phyloP scores from a whole-genome alignment of 2,888 invertebrate species.

The Imbricaverruca yamaguchii region DNA sequence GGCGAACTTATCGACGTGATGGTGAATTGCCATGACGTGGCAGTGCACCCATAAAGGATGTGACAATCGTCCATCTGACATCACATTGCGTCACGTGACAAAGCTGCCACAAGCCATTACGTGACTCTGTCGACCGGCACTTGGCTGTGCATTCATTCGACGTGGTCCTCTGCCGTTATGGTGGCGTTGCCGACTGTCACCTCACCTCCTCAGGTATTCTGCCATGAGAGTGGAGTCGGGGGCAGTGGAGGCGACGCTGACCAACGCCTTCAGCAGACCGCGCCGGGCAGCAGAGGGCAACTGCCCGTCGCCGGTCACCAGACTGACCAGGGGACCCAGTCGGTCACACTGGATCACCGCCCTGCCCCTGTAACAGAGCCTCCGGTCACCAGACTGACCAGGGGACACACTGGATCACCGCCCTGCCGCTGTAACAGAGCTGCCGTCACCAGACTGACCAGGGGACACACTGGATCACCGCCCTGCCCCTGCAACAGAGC shows the following conservation, averaged over 20 bases:
- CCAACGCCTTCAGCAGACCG: slow-evolving; percentile 45
- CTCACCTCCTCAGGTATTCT: slow-evolving; percentile 3
- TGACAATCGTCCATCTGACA: no score
- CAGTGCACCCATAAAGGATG: no score
- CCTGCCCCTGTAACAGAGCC: slow-evolving; percentile 46
- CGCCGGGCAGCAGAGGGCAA: slow-evolving; percentile 54
- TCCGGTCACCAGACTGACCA: slow-evolving; percentile 49
- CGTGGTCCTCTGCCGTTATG: no score
- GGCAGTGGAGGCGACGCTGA: slow-evolving; percentile 3
- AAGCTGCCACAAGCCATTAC: no score
- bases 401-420: slow-evolving; percentile 38
- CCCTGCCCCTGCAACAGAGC: slow-evolving; percentile 42
- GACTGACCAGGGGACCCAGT: slow-evolving; percentile 49
- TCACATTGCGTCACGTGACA: no score
- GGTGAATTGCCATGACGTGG: no score
- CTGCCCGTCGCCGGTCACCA: slow-evolving; percentile 47
- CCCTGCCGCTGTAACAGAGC: slow-evolving; percentile 36
- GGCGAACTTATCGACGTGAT: no score
- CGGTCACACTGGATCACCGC: slow-evolving; percentile 52
- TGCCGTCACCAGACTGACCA: slow-evolving; percentile 47
- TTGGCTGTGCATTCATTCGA: no score
- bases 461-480: no score
- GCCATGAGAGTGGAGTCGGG: not conserved
- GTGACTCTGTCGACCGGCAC: no score
- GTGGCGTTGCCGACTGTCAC: no score